These are phyloP conservation scores for Junonia oenone DNA, from an alignment of 2,888 invertebrate species.

Conservation along the genomic window DNA sequence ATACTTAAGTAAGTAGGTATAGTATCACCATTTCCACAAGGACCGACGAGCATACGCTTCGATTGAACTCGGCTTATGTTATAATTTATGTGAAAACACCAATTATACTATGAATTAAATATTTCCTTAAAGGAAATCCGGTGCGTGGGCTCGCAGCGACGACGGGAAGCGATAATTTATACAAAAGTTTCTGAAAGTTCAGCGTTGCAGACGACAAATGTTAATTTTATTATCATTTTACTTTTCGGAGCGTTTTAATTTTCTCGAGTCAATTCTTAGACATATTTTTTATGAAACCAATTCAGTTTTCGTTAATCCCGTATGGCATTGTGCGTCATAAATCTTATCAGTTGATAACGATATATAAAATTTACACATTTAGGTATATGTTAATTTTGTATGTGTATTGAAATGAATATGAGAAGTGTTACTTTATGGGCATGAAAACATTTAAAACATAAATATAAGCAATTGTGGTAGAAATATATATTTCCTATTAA, in stretches of 20 bases:
- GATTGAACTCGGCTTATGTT: no score
- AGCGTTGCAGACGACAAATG: not conserved
- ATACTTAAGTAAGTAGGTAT: no score
- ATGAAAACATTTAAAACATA: no score
- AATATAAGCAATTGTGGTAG: no score
- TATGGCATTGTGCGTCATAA: not conserved
- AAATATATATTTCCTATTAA: no score
- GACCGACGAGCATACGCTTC: no score
- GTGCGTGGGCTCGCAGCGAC: not conserved
- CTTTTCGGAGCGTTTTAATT: not conserved
- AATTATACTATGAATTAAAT: not conserved
- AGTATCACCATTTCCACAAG: no score
- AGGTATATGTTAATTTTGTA: no score
- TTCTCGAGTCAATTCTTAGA: not conserved
- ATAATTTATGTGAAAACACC: no score
- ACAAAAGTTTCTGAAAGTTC: not conserved
- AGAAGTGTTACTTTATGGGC: no score
- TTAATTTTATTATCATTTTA: not conserved
- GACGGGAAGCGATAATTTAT: not conserved
- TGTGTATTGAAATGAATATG: no score
- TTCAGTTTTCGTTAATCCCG: not conserved
- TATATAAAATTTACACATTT: not conserved
- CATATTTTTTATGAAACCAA: not conserved
- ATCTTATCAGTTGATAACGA: not conserved
- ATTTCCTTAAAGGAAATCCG: not conserved